Conservation (phyloP, 2,888 invertebrate genomes). For the Matsumyia berberina region DNA sequence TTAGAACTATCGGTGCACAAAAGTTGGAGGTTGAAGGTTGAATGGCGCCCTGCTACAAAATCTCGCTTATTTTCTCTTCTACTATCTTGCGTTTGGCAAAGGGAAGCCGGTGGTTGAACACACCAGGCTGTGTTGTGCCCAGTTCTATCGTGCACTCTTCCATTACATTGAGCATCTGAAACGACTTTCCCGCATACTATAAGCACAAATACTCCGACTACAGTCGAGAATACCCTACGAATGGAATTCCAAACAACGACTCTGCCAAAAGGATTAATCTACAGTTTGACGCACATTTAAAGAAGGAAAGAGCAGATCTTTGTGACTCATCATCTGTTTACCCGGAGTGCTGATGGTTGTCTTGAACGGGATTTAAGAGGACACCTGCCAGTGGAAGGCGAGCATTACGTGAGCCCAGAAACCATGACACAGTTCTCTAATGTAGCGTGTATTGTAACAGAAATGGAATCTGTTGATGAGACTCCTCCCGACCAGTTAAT, state of each 20-base stretch:
- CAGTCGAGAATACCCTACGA: slow-evolving; percentile 44
- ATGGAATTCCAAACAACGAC: slow-evolving; percentile 46
- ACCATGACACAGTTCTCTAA: slow-evolving; percentile 18
- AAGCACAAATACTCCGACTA: slow-evolving; percentile 40
- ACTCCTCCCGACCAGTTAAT: slow-evolving; percentile 21
- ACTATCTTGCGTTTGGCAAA: slow-evolving; percentile 21
- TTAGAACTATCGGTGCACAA: too few relatives aligned
- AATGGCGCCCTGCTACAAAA: slow-evolving; percentile 1
- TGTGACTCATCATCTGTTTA: slow-evolving; percentile 16
- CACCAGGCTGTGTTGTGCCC: too few relatives aligned
- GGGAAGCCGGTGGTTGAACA: slow-evolving; percentile 8
- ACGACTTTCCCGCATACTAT: slow-evolving; percentile 22
- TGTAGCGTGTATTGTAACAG: slow-evolving; percentile 25
- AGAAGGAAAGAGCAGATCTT: slow-evolving; percentile 57
- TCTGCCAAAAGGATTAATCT: slow-evolving; percentile 53
- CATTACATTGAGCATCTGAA: slow-evolving; percentile 26
- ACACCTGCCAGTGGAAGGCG: slow-evolving; percentile 19
- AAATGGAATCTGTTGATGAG: not conserved
- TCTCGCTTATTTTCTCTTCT: slow-evolving; percentile 3
- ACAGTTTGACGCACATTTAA: slow-evolving; percentile 34
- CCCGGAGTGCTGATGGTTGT: slow-evolving; percentile 30
- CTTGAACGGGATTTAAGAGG: not conserved
- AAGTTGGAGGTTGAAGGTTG: too few relatives aligned
- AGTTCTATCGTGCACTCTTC: too few relatives aligned
- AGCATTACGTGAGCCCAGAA: slow-evolving; percentile 18